Evolutionary conservation across 2,113 vertebrate species (phyloP).

Genomic region (Castor canadensis): DNA sequence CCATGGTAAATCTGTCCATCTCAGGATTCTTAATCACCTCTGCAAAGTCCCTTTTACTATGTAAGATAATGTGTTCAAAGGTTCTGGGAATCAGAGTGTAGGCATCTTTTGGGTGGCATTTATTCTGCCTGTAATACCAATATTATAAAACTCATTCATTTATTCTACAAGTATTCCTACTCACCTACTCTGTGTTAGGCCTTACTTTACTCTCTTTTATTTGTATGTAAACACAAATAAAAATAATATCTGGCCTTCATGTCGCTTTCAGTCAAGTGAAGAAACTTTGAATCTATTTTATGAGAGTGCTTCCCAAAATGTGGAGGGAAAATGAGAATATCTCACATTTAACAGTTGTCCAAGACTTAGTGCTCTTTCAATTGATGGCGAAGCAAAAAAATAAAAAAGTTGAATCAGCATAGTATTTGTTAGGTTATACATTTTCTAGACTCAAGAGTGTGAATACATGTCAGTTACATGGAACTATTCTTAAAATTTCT

Average conservation of each 20-base stretch:
- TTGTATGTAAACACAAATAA: not conserved
- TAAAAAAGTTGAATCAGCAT: fast-evolving
- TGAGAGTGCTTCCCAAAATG: not conserved
- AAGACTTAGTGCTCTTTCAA: not conserved
- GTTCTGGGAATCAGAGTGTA: not conserved
- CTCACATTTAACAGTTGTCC: not conserved
- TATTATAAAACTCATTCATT: not conserved
- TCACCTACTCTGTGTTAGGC: not conserved
- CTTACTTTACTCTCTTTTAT: not conserved
- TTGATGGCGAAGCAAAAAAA: not conserved
- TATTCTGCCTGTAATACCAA: not conserved
- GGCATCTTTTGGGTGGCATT: not conserved
- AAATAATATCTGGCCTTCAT: not conserved
- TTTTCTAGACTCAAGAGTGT: not conserved
- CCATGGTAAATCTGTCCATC: not conserved
- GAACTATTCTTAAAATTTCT: not conserved
- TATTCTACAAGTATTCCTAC: not conserved
- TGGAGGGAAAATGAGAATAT: not conserved
- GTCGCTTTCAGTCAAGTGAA: not conserved
- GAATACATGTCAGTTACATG: not conserved
- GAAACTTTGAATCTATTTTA: not conserved
- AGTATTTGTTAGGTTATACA: not conserved
- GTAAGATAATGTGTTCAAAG: not conserved
- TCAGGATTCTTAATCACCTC: not conserved
- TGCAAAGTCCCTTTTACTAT: not conserved